Percentiles rank a stretch among this genome's conserved stretches.
Conservation (phyloP, 1,140 invertebrate species). For the Conopomorpha cramerella region DNA sequence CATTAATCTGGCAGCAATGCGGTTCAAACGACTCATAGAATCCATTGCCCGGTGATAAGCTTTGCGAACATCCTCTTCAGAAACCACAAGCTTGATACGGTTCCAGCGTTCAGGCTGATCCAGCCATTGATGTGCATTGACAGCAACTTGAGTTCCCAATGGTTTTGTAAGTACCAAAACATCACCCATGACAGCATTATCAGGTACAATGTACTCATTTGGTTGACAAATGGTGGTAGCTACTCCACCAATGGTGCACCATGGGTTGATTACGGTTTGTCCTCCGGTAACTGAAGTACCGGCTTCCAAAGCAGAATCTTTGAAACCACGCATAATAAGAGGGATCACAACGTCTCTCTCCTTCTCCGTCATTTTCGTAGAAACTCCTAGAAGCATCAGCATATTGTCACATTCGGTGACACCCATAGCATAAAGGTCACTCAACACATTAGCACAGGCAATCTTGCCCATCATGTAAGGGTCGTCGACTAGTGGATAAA, state of each 20-base stretch:
- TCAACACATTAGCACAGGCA: slow-evolving; percentile 97
- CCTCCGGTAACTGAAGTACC: slow-evolving; percentile 94
- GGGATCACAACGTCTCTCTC: slow-evolving; percentile 95
- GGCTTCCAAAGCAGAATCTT: slow-evolving; percentile 92
- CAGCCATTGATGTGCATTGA: slow-evolving; percentile 97
- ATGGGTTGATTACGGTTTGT: slow-evolving; percentile 96
- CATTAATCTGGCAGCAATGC: slow-evolving; percentile 91
- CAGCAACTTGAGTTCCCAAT: slow-evolving; percentile 93
- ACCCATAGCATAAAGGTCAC: slow-evolving; percentile 98
- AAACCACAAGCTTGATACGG: slow-evolving; percentile 92
- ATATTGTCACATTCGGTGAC: slow-evolving; percentile 99
- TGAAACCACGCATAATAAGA: slow-evolving; percentile 93
- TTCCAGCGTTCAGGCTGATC: slow-evolving; percentile 96
- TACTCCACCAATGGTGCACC: slow-evolving; percentile 97
- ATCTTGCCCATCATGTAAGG: slow-evolving; percentile 99
- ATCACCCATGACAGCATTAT: slow-evolving; percentile 95
- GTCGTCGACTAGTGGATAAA: slow-evolving; percentile 98
- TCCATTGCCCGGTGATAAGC: slow-evolving; percentile 96
- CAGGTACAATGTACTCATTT: slow-evolving; percentile 95
- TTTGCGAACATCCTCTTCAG: slow-evolving; percentile 92
- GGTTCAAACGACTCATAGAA: slow-evolving; percentile 94
- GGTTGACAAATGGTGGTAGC: slow-evolving; percentile 93
- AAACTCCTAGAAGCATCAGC: slow-evolving; percentile 96
- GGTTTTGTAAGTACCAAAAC: slow-evolving; percentile 97
- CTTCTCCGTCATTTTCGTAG: slow-evolving; percentile 95